Percentiles rank a stretch among this genome's conserved stretches.
Evolutionary conservation across 2,113 vertebrate species (phyloP).

Genomic region (Tangachromis dhanisi): DNA sequence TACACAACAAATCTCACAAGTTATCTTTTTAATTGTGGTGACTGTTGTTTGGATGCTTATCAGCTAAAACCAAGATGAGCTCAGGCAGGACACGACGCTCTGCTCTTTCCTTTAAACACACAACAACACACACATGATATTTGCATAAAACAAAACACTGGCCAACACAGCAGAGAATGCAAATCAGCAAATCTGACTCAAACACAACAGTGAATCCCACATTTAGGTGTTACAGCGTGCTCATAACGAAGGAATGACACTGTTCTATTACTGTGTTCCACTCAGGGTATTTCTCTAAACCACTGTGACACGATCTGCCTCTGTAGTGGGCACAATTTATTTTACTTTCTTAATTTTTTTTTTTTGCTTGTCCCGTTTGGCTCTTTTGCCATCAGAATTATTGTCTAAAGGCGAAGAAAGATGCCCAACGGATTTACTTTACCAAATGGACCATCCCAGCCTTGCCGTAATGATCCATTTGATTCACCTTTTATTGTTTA

Average conservation of each 20-base stretch:
- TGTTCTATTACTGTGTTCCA: not conserved
- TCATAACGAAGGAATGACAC: not conserved
- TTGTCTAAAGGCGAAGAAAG: no score
- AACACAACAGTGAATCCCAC: not conserved
- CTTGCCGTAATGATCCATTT: no score
- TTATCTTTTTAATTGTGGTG: not conserved
- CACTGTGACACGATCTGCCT: not conserved
- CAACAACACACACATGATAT: not conserved
- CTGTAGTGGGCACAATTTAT: not conserved
- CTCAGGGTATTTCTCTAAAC: not conserved
- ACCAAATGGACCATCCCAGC: no score
- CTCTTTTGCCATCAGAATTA: no score
- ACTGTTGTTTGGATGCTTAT: not conserved
- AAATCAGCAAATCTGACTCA: not conserved
- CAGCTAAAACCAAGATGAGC: not conserved
- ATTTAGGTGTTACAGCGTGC: not conserved
- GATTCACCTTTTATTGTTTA: no score
- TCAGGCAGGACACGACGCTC: rapidly evolving
- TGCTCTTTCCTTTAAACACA: not conserved
- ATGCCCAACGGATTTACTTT: no score
- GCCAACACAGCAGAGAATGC: no score
- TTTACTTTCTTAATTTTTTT: not conserved
- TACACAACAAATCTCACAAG: not conserved
- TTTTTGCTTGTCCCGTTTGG: no score
- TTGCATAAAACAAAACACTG: not conserved